Percentiles rank a stretch among this genome's conserved stretches.
phyloP scores from a whole-genome alignment of 1,140 invertebrate species.

The Cydia fagiglandana region DNA sequence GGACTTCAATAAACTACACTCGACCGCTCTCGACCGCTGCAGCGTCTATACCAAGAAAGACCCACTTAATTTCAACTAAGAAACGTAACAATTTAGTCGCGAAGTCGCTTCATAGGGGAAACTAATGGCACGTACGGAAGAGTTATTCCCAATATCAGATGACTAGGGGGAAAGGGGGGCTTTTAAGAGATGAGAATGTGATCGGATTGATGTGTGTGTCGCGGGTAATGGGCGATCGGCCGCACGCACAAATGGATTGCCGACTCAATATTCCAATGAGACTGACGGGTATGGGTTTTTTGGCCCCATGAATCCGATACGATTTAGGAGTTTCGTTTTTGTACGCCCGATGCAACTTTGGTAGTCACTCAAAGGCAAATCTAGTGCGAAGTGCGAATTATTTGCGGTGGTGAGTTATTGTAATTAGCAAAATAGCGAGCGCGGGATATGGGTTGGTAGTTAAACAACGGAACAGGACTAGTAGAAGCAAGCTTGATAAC shows the following conservation, averaged over 20 bases:
- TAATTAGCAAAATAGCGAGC: too few relatives aligned
- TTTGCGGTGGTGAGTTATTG: too few relatives aligned
- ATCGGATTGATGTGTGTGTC: slow-evolving; percentile 34
- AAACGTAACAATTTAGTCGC: slow-evolving; percentile 20
- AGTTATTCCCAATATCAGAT: slow-evolving; percentile 24
- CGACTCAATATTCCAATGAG: slow-evolving; percentile 17
- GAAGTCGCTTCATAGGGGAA: not conserved
- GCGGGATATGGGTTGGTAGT: too few relatives aligned
- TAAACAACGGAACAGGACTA: too few relatives aligned
- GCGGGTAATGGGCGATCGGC: slow-evolving; percentile 34
- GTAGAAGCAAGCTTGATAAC: too few relatives aligned
- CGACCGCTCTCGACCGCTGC: not conserved
- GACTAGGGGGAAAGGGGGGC: slow-evolving; percentile 4
- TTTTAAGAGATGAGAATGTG: slow-evolving; percentile 34
- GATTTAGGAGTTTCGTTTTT: not conserved
- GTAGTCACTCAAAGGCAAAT: too few relatives aligned
- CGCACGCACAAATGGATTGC: slow-evolving; percentile 33
- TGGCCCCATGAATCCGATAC: slow-evolving; percentile 6
- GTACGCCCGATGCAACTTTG: too few relatives aligned
- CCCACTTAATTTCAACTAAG: slow-evolving; percentile 6
- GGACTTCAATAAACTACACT: slow-evolving; percentile 13
- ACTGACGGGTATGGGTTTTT: not conserved
- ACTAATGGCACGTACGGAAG: slow-evolving; percentile 28
- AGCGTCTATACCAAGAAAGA: not conserved
- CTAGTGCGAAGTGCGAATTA: too few relatives aligned